A percentile compares a stretch with the other conserved stretches of the same genome.
Conservation (phyloP, 2,797 vertebrate species). For the Sebastes umbrosus region DNA sequence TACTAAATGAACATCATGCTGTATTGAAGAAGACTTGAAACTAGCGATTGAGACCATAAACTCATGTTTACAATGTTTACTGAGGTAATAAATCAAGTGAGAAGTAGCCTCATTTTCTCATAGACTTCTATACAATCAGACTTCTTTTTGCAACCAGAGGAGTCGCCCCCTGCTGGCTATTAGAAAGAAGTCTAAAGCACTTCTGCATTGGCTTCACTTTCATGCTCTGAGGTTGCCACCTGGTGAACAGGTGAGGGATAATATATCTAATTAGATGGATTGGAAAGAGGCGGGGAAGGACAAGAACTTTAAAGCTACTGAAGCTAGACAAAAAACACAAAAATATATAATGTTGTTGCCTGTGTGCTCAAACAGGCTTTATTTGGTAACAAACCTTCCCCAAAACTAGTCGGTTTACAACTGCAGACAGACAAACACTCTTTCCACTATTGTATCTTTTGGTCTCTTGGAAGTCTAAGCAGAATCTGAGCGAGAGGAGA, state of each 20-base stretch:
- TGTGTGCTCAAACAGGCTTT: background rate
- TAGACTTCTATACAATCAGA: too few relatives aligned
- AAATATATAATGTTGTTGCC: background rate
- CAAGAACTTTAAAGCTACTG: background rate
- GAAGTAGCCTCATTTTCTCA: too few relatives aligned
- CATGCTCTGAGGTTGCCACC: too few relatives aligned
- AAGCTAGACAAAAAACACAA: background rate
- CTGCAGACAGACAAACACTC: background rate
- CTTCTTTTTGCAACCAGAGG: too few relatives aligned
- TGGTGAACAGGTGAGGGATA: background rate
- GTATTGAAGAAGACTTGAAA: too few relatives aligned
- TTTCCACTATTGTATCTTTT: background rate
- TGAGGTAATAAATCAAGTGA: too few relatives aligned
- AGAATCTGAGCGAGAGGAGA: background rate
- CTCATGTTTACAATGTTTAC: too few relatives aligned
- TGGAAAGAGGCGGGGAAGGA: background rate
- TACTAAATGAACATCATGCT: too few relatives aligned
- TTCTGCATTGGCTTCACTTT: too few relatives aligned
- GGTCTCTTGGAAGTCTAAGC: background rate
- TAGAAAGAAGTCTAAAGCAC: too few relatives aligned
- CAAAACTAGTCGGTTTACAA: background rate
- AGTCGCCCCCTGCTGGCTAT: too few relatives aligned
- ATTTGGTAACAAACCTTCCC: background rate
- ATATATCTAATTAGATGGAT: background rate
- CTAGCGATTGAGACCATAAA: too few relatives aligned